Evolutionary conservation across 1,140 invertebrate genomes (phyloP), one percentile per base, ranked within the genome.

Genomic region (Drosophila kohkoa): DNA sequence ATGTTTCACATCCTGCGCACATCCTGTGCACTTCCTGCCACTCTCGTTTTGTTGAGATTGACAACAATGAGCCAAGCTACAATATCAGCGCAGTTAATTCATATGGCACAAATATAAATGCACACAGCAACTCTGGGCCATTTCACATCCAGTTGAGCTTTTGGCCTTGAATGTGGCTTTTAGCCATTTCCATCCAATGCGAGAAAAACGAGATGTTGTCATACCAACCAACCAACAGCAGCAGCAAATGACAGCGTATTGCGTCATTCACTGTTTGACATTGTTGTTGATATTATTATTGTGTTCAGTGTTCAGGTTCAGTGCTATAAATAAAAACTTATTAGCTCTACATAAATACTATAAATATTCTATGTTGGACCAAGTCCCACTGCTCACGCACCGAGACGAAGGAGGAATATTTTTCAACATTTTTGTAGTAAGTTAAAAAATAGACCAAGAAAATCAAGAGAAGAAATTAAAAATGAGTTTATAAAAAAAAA

Each of bases 281-380:
- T 67, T 67, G 38, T 62, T 45, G 48, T 13, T 68, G 57, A 6
- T n/a, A 43, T 43, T 43, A 43, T 43, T 43, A 43, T 43, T 43
- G 41, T 43, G 41, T 13, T 43, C 32, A 60, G 35, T 46, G 70
- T 62, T 74, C 71, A 69, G 71, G 41, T 69, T 74, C 49, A 74
- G 57, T 64, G 76, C 66, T 78, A 82, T 77, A 80, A 88, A 87
- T 87, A 87, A 88, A 63, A 74, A 71, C 65, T 71, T 65, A 88
- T 80, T 80, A 82, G 76, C 45, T 65, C 48, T 28, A 72, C 35
- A 81, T 38, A 52, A 46, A 76, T 59, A 73, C 35, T 35, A 38
- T 52, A 60, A 25, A 57, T 38, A 57, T 38, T 41, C 15, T 57
- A 57, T 20, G 35, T 43, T 60, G 57, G 28, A 41, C 46, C 13